phyloP scores from a whole-genome alignment of 2,888 invertebrate genomes.

The Platycheirus rosarum region DNA sequence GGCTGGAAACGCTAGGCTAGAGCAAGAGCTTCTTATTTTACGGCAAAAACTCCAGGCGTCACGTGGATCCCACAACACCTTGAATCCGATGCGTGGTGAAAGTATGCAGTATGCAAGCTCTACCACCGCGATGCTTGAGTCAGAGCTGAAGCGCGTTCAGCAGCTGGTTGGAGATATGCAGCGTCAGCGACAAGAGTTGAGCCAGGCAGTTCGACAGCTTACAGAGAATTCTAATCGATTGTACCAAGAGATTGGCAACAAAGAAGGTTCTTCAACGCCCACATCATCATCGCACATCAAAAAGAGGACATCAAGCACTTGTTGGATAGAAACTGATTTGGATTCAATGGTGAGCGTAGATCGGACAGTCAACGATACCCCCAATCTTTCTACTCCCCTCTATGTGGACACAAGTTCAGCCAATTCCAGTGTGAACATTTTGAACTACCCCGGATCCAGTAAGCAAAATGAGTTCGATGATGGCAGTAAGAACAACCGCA shows the following conservation, averaged over 20 bases:
- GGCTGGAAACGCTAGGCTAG: conserved; percentile 93
- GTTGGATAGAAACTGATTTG: conserved; percentile 94
- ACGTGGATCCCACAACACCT: conserved; percentile 81
- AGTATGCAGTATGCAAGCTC: conserved; percentile 83
- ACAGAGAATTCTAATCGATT: conserved; percentile 91
- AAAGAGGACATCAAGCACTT: conserved; percentile 86
- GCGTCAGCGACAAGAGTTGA: conserved; percentile 92
- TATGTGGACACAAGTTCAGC: conserved; percentile 86
- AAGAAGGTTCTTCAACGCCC: conserved; percentile 76
- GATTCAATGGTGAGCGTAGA: conserved; percentile 91
- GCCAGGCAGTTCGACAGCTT: conserved; percentile 92
- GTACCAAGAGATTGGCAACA: conserved; percentile 85
- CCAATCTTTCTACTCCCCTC: conserved; percentile 84
- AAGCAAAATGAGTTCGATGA: conserved; percentile 79
- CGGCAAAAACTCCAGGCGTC: conserved; percentile 92
- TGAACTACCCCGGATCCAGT: conserved; percentile 77
- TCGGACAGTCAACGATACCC: conserved; percentile 84
- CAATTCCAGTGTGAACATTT: conserved; percentile 74
- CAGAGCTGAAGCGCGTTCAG: conserved; percentile 92
- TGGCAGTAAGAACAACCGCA: conserved; percentile 72
- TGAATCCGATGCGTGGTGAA: conserved; percentile 79
- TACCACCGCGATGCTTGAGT: conserved; percentile 88
- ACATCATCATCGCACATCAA: conserved; percentile 81
- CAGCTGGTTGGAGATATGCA: conserved; percentile 92
- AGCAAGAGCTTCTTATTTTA: conserved; percentile 92